Evolutionary conservation across 1,140 invertebrate species (phyloP), one percentile per base, ranked within the genome.

Genomic region (Drosophila tsacasi): DNA sequence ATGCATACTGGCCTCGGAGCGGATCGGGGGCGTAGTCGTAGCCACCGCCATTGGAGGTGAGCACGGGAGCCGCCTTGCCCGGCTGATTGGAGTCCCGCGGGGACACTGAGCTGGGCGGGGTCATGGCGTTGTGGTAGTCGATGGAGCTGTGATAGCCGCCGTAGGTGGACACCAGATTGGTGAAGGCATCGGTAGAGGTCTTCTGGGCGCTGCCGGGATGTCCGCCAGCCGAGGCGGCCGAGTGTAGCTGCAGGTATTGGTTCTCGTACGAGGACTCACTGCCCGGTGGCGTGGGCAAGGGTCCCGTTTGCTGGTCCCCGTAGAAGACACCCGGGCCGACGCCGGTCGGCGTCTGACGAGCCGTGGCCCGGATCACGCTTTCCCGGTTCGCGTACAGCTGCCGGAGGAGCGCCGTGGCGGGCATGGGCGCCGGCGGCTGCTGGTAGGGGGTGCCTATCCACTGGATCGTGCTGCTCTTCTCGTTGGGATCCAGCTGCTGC

Each of bases 371-470:
- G 79, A 99, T 99, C 3, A 99, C 98, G 87, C 97, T 98, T 93
- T 99, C 98, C 35, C 98, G 94, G 89, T 97, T 99, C 8, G 97
- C 97, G 92, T 99, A 99, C 0, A 99, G 94, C 92, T 98, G 97
- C 6, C 98, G 94, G 1, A 99, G 93, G 5, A 99, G 94, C 0
- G 97, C 97, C 0, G 98, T 97, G 0, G 98, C 97, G 3, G 97
- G 95, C 76, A 94, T 94, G 44, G 94, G 91, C 47, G 96, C 93
- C 61, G 95, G 95, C 52, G 95, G 95, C 72, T 97, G 96, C 50
- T 96, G 96, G 62, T 96, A 93, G 74, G 96, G 96, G 0, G 96
- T 95, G 0, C 97, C 98, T 64, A 98, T 98, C 97, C 98, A 99
- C 84, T 99, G 98, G 68, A 98, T 99, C 2, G 97, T 97, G 17